Base-by-base conservation (phyloP, 2,888 invertebrate species). In the Pardosa pseudoannulata region DNA sequence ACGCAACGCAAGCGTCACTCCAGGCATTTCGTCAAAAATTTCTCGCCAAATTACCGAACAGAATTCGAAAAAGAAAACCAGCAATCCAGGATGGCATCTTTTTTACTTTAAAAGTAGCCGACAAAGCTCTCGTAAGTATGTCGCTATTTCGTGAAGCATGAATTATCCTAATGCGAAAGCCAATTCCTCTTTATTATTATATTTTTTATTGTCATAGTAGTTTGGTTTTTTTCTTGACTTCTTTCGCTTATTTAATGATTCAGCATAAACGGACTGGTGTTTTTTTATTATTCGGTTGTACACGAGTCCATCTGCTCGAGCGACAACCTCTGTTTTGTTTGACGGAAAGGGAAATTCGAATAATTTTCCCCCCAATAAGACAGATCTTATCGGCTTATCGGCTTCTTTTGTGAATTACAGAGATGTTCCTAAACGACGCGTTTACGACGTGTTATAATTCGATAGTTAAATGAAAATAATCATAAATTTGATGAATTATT, bases 311-410 rank as follows among this genome's bases (percentile, higher is more conserved):
- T 56, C n/a, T 16, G 9, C 7, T 16, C 5, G 46, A 6, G 56
- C 56, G 56, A 23, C 56, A 56, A 56, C 23, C 56, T 46, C 56
- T n/a, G n/a, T n/a, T 56, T 23, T 56, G 56, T 56, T 56, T 56
- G 56, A 56, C 56, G 56, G 56, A 23, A 6, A 3, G 16, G 56
- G 23, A 16, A 56, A 56, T 56, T 23, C 23, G 23, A 56, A 56
- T 56, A 56, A 56, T 56, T n/a, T n/a, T 56, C 11, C 13, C 23
- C 23, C n/a, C n/a, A 6, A 56, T 23, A 19, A 23, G 56, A 56
- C 56, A 56, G 56, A 56, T 56, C 1, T 56, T 56, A 56, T 56
- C 56, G 56, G 23, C 16, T 5, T 23, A 56, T 56, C 56, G 56
- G 56, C 23, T 5, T 56, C 23, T 23, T 56, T n/a, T n/a, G n/a